Conservation (phyloP, 2,888 invertebrate species). For the Coremacera marginata region DNA sequence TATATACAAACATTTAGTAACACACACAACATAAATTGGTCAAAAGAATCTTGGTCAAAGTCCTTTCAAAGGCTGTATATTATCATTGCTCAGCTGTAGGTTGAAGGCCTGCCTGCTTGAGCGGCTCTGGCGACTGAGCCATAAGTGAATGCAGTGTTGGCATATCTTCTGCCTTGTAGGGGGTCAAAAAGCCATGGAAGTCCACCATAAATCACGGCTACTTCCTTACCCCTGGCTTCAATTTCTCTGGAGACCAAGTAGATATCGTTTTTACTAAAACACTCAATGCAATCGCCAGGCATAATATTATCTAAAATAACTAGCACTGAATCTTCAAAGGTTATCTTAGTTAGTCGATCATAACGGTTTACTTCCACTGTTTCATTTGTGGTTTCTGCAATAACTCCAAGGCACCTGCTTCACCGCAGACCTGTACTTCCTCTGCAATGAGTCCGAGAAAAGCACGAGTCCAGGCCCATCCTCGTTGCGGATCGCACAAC, state of each 20-base stretch:
- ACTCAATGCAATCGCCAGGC: constrained; percentile 99
- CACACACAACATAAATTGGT: too few species aligned
- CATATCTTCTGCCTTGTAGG: constrained; percentile 87
- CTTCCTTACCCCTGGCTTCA: constrained; percentile 85
- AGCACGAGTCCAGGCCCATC: constrained; percentile 99
- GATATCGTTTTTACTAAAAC: constrained; percentile 97
- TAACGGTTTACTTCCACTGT: constrained; percentile 88
- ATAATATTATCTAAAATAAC: constrained; percentile 81
- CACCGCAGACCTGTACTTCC: constrained; percentile 98
- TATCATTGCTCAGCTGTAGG: constrained; percentile 99
- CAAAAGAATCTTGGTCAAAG: too few species aligned
- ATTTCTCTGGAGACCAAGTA: constrained; percentile 88
- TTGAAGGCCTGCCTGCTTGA: constrained; percentile 90
- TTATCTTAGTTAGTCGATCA: constrained; percentile 86
- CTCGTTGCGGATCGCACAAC: constrained; percentile 88
- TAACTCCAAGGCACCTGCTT: constrained; percentile 88
- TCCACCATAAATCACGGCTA: constrained; percentile 99
- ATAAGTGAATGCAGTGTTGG: constrained; percentile 80
- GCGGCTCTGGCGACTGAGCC: constrained; percentile 78
- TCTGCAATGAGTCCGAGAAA: constrained; percentile 84
- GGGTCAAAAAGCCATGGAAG: constrained; percentile 95
- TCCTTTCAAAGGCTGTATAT: too few species aligned
- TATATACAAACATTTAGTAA: too few species aligned
- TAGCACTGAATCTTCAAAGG: constrained; percentile 81
- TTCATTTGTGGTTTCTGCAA: constrained; percentile 92